Conservation (phyloP, 1,140 invertebrate genomes). For the Tetramorium parvispinum region DNA sequence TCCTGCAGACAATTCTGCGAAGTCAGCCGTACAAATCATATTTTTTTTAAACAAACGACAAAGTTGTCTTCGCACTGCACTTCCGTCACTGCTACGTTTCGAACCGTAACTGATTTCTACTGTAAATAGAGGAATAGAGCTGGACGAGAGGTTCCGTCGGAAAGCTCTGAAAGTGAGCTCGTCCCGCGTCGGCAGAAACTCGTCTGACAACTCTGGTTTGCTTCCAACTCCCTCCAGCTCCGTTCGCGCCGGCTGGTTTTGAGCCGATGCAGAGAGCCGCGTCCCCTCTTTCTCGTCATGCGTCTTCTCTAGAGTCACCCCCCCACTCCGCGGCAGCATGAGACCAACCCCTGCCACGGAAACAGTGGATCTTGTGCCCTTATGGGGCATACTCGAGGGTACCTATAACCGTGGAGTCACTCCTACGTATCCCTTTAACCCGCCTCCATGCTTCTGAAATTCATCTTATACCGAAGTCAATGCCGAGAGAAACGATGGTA, state of each 20-base stretch:
- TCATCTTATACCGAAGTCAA: conserved; percentile 67
- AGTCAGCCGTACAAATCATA: background rate
- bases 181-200: conserved; percentile 82
- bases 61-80: conserved; percentile 6
- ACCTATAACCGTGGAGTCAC: conserved; percentile 79
- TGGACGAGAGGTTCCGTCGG: conserved; percentile 12
- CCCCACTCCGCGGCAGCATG: conserved; percentile 75
- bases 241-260: conserved; percentile 64
- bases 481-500: conserved; percentile 37
- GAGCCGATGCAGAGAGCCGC: conserved; percentile 56
- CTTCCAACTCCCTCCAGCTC: conserved; percentile 76
- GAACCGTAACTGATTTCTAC: background rate
- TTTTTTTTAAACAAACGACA: background rate
- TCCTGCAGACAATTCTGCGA: background rate
- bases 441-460: conserved; percentile 76
- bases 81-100: conserved; percentile 30
- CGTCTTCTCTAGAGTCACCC: conserved; percentile 68
- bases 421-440: conserved; percentile 82
- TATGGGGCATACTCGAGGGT: conserved; percentile 76
- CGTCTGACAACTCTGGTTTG: conserved; percentile 81
- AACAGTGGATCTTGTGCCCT: conserved; percentile 76
- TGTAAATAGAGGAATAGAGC: background rate
- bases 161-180: conserved; percentile 74
- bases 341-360: conserved; percentile 83
- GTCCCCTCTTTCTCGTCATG: conserved; percentile 64